phyloP scores from a whole-genome alignment of 2,113 vertebrate species.

The Anhinga anhinga region DNA sequence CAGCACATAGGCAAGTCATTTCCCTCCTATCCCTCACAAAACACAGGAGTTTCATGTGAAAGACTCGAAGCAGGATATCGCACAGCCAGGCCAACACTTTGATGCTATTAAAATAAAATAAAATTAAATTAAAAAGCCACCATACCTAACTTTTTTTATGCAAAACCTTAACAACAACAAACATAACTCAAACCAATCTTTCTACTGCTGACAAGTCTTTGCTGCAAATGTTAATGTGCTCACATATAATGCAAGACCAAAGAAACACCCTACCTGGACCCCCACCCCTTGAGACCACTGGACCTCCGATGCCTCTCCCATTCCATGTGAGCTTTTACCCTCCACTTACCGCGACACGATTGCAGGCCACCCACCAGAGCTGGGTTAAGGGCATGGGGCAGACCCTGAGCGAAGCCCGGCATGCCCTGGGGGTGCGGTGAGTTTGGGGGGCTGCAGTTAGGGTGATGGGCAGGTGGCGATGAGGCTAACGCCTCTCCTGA shows the following conservation, averaged over 20 bases:
- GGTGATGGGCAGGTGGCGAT: neutral
- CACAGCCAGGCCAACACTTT: neutral
- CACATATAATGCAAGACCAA: neutral
- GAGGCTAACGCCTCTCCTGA: neutral
- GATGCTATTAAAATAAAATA: constrained; percentile 6
- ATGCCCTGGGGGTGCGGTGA: neutral
- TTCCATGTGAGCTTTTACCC: neutral
- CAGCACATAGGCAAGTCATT: neutral
- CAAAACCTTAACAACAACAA: neutral
- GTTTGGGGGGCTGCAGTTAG: neutral
- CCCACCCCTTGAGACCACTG: neutral
- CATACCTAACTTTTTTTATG: neutral
- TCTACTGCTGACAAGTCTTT: neutral
- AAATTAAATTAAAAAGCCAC: neutral
- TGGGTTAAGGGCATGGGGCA: neutral
- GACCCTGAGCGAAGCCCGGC: neutral
- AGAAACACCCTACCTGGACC: neutral
- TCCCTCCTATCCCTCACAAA: neutral
- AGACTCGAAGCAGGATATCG: neutral
- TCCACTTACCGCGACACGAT: neutral
- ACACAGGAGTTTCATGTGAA: neutral
- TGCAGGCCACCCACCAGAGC: neutral
- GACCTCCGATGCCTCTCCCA: neutral
- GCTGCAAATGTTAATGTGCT: neutral
- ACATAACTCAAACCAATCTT: neutral